Conservation (phyloP, 2,797 vertebrate species). For the Darevskia mixta region DNA sequence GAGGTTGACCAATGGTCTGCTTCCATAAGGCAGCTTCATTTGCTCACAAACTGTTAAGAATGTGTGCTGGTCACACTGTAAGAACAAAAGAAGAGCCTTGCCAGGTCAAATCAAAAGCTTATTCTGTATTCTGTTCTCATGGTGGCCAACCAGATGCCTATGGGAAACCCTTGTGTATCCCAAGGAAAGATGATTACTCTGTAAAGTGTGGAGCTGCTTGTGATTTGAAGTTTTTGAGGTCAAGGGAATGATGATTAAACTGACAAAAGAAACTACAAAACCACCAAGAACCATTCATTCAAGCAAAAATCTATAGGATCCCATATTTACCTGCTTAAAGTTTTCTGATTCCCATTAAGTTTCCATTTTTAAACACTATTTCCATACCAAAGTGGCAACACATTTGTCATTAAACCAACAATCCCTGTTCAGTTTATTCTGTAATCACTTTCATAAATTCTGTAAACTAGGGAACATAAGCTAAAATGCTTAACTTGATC, state of each 20-base stretch:
- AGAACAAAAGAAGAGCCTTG: not conserved
- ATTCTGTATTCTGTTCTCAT: not conserved
- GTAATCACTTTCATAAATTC: not conserved
- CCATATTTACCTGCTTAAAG: not conserved
- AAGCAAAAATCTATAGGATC: not conserved
- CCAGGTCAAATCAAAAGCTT: not conserved
- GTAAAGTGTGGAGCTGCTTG: not conserved
- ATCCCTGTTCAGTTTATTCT: not conserved
- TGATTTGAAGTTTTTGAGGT: not conserved
- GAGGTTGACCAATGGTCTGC: not conserved
- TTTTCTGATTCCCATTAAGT: not conserved
- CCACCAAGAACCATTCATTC: not conserved
- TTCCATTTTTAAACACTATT: not conserved
- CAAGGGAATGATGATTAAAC: not conserved
- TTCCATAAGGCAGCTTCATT: not conserved
- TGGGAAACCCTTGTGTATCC: not conserved
- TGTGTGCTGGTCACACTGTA: not conserved
- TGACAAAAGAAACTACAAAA: not conserved
- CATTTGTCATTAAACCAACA: slow-evolving; percentile 14
- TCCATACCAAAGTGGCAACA: not conserved
- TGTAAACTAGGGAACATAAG: not conserved
- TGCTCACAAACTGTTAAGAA: not conserved
- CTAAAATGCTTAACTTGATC: not conserved
- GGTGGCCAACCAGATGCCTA: not conserved
- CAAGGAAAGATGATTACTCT: not conserved